Base-by-base conservation (phyloP, 2,113 vertebrate genomes). In the Pelecanus crispus region DNA sequence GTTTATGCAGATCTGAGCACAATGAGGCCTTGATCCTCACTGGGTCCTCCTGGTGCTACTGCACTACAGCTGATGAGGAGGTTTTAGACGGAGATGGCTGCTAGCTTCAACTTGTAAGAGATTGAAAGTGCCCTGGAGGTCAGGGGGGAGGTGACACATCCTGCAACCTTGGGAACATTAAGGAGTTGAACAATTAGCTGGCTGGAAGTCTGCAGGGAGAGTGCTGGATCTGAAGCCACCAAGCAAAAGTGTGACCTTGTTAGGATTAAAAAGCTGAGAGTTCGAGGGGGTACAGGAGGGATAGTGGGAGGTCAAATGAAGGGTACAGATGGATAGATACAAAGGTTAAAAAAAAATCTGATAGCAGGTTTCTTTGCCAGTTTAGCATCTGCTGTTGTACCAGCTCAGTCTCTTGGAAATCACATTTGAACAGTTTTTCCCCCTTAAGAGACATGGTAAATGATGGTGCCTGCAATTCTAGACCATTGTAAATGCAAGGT, bases 1-100 rank as follows among this genome's bases (percentile, higher is more conserved):
- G 26, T 94, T 95, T 90, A 89, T 85, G 91, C 84, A 92, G 86
- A 81, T 83, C 86, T 71, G 86, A 96, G 68, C 72, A 92, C 79
- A 93, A 84, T 14, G 62, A 32, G 72, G 59, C 90, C 88, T 95
- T 91, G 88, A 92, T 87, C 92, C 87, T 95, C 38, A 6, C 90
- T 59, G 45, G 36, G 45, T 79, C 81, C 53, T 80, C 70, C 87
- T 81, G 50, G 31, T 75, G 62, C 53, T 70, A 3, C 70, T 80
- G 87, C 74, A 83, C 81, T 34, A 75, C 53, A 84, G 88, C 65
- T 38, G 92, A 91, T 56, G 82, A 83, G 72, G 74, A 94, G 68
- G 56, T 73, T 95, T 94, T 70, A 91, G 70, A 31, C 20, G 0
- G 18, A 91, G 70, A 14, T 70, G 75, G 50, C 94, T 88, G 53